Evolutionary conservation across 2,113 vertebrate species (phyloP), one percentile per base, ranked within the genome.

Genomic region (Calyptomena viridis): DNA sequence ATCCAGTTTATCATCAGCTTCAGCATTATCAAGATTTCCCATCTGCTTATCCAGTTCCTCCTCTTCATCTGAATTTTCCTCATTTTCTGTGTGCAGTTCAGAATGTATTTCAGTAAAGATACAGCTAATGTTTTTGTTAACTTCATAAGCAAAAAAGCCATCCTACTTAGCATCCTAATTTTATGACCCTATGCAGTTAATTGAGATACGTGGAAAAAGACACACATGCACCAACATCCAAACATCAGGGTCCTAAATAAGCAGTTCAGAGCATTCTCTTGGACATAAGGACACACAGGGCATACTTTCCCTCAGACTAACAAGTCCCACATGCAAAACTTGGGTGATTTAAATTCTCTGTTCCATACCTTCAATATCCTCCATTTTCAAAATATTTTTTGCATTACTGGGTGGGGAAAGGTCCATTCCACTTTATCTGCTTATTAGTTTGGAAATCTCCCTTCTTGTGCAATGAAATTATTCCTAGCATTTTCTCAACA

Each of bases 1-100:
- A 96, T 99, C 99, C 66, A 99, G 97, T 81, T 99, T 99, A 80
- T 99, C 94, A 46, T 94, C 98, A 6, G 99, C 98, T 96, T 99
- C 98, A 67, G 98, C 99, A 49, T 99, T 98, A 83, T 98, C 98
- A 88, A 99, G 98, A 93, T 99, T 97, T 20, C 99, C 99, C 99
- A 99, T 99, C 94, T 99, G 99, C 90, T 99, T 99, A 96, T 99
- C 99, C 91, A 99, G 97, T 69, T 99, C 95, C 98, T 99, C 97
- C 3, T 98, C 98, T 56, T 99, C 99, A 24, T 98, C 98, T 1
- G 99, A 99, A 31, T 98, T 96, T 68, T 98, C 98, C 47, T 97
- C 98, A 21, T 99, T 98, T 68, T 99, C 99, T 99, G 88, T 47
- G 82, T 58, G 95, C 17, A 92, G 47, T 62, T 95, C 40, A 97